Evolutionary conservation across 2,888 invertebrate species (phyloP).

Genomic region (Nomada lathburiana): DNA sequence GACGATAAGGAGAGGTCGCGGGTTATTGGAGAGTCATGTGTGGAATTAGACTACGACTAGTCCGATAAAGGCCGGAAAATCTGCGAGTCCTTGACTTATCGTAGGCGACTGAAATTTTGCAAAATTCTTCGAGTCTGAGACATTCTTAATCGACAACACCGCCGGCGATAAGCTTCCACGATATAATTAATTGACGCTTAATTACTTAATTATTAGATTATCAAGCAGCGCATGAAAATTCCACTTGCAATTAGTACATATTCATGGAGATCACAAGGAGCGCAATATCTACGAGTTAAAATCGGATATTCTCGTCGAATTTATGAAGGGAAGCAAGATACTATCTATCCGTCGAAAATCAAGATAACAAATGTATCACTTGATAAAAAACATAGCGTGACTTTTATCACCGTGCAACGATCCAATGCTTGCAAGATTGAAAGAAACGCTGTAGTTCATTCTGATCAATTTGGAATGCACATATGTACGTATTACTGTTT

Average conservation of each 20-base stretch:
- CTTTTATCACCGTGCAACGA: constrained; percentile 36
- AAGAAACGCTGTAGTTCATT: constrained; percentile 30
- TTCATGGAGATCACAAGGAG: neutral
- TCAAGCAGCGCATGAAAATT: neutral
- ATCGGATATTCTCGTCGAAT: neutral
- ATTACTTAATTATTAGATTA: constrained; percentile 18
- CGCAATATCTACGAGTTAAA: constrained; percentile 1
- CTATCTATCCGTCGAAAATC: neutral
- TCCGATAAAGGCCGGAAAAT: constrained; percentile 34
- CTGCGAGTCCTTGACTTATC: constrained; percentile 53
- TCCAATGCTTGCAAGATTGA: constrained; percentile 44
- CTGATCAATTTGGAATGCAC: neutral
- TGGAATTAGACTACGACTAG: constrained; percentile 60
- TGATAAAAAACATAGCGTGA: constrained; percentile 35
- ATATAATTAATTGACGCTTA: constrained; percentile 18
- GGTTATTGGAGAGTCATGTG: constrained; percentile 57
- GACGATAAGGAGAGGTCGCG: constrained; percentile 49
- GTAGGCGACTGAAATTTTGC: constrained; percentile 37
- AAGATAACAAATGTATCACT: constrained; percentile 14
- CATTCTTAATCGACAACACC: constrained; percentile 1
- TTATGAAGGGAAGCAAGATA: no score
- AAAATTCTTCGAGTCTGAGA: constrained; percentile 33
- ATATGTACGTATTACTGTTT: constrained; percentile 3
- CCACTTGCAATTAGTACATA: no score
- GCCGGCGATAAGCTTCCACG: constrained; percentile 14